A percentile compares a stretch with the other conserved stretches of the same genome.
Conservation (phyloP, 2,113 vertebrate species). For the Ctenodactylus gundi region DNA sequence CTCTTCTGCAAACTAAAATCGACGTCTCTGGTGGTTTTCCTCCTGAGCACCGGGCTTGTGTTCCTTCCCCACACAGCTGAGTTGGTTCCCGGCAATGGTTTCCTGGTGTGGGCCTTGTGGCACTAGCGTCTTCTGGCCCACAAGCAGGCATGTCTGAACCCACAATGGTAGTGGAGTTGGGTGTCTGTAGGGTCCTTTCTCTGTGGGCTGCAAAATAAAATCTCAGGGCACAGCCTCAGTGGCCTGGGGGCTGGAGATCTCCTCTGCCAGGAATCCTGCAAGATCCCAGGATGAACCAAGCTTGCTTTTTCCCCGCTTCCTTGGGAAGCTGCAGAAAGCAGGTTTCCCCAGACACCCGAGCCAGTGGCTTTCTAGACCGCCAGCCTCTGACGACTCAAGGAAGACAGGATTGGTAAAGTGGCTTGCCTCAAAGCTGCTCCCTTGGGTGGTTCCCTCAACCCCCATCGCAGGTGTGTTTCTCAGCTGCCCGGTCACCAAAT, state of each 20-base stretch:
- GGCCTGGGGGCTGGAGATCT: neutral
- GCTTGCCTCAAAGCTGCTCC: neutral
- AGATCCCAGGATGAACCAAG: neutral
- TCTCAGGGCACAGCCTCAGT: neutral
- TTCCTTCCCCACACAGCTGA: neutral
- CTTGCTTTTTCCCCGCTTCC: neutral
- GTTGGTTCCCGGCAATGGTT: neutral
- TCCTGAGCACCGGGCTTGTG: neutral
- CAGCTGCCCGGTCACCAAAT: neutral
- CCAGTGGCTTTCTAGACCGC: neutral
- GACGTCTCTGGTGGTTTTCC: neutral
- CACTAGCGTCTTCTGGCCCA: neutral
- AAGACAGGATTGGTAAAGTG: neutral
- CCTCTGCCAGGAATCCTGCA: neutral
- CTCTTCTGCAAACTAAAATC: slow-evolving; percentile 41
- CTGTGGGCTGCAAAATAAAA: neutral
- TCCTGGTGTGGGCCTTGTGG: slow-evolving; percentile 27
- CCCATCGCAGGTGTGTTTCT: neutral
- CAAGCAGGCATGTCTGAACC: neutral
- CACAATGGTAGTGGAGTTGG: neutral
- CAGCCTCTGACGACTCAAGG: neutral
- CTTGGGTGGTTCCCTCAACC: neutral
- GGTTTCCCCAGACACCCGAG: neutral
- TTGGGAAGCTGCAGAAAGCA: neutral
- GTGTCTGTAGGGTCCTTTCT: neutral